A percentile compares a stretch with the other conserved stretches of the same genome.
These are phyloP conservation scores for Lordiphosa andalusiaca DNA, from an alignment of 2,888 invertebrate species.

Conservation along the genomic window DNA sequence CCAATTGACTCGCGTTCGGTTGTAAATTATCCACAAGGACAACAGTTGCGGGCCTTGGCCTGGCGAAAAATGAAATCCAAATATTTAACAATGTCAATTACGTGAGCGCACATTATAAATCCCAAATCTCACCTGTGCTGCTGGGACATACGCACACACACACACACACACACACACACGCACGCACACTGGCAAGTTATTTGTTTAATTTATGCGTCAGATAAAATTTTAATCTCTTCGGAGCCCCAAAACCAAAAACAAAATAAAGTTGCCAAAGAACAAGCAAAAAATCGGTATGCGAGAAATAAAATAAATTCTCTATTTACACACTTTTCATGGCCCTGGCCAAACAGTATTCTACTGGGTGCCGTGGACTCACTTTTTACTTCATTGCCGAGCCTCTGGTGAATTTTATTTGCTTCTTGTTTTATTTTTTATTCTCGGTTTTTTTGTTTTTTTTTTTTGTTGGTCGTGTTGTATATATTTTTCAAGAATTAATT, in stretches of 20 bases:
- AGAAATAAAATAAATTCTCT: constrained; percentile 63
- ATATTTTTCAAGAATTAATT: constrained; percentile 63
- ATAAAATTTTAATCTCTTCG: constrained; percentile 74
- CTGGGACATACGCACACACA: constrained; percentile 36
- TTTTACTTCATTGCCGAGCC: constrained; percentile 15
- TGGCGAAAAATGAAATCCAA: constrained; percentile 47
- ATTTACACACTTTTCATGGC: constrained; percentile 66
- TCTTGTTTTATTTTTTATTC: too few species aligned
- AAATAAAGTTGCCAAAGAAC: constrained; percentile 53
- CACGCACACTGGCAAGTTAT: constrained; percentile 46
- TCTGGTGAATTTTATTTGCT: constrained; percentile 25
- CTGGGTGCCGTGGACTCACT: constrained; percentile 60
- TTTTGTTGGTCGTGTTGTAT: constrained; percentile 23
- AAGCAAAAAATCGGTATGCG: constrained; percentile 23
- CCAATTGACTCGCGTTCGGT: constrained; percentile 30
- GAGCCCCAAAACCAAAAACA: constrained; percentile 53
- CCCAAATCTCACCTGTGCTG: constrained; percentile 72
- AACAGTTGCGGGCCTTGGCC: constrained; percentile 14
- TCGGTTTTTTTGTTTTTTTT: too few species aligned
- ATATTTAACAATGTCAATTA: constrained; percentile 75
- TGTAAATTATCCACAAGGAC: constrained; percentile 35
- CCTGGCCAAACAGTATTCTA: constrained; percentile 39
- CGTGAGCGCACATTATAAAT: constrained; percentile 72
- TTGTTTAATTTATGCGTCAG: constrained; percentile 75
- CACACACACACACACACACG: constrained; percentile 14